Conservation (phyloP, 2,113 vertebrate species). For the Vidua chalybeata region DNA sequence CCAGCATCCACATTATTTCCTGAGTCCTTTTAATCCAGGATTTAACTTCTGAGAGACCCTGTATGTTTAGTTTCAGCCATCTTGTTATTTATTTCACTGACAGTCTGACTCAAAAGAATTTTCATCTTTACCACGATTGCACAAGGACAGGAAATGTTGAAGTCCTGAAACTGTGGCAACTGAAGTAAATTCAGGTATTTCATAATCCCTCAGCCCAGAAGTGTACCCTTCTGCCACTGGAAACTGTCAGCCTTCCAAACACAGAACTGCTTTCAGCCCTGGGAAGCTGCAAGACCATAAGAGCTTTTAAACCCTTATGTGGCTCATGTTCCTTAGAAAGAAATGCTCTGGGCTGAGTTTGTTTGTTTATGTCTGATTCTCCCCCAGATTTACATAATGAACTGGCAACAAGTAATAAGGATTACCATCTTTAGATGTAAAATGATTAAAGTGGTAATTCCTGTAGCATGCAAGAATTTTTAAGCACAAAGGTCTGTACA, state of each 20-base stretch:
- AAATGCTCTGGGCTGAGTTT: neutral
- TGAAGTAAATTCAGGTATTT: slow-evolving; percentile 31
- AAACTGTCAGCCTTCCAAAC: neutral
- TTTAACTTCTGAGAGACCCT: neutral
- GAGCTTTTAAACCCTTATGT: neutral
- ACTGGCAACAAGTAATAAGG: neutral
- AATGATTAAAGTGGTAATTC: neutral
- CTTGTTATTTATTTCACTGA: neutral
- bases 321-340: neutral
- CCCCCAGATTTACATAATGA: neutral
- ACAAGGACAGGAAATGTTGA: slow-evolving; percentile 18
- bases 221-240: neutral
- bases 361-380: neutral
- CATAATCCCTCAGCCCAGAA: neutral
- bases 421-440: neutral
- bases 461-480: neutral
- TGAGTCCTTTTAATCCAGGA: neutral
- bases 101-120: neutral
- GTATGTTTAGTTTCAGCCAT: neutral
- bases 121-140: neutral
- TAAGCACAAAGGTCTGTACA: neutral
- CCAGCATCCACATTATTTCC: neutral
- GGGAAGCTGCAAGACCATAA: neutral
- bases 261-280: neutral
- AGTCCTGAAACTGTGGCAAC: neutral